Evolutionary conservation across 2,797 vertebrate species (phyloP).

Genomic region (Pangasius djambal): DNA sequence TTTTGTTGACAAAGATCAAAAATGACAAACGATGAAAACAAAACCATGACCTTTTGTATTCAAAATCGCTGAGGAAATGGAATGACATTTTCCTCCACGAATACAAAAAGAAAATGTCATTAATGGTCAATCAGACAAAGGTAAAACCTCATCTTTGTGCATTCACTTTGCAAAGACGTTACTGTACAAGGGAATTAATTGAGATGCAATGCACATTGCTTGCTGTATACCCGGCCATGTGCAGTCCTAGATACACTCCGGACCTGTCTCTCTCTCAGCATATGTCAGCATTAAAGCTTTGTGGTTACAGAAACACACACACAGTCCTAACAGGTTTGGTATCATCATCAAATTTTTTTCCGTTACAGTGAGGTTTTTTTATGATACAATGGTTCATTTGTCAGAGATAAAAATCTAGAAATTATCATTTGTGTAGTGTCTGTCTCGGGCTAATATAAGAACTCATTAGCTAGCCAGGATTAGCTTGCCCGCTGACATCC

Average conservation of each 20-base stretch:
- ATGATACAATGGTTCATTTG: not conserved
- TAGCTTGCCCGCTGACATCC: not conserved
- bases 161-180: not conserved
- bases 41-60: slow-evolving; percentile 2
- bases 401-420: not conserved
- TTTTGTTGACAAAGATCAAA: not conserved
- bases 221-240: not conserved
- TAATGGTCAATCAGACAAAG: not conserved
- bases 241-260: not conserved
- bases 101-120: not conserved
- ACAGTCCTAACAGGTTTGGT: not conserved
- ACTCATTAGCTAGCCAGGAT: not conserved
- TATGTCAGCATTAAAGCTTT: not conserved
- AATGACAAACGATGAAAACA: not conserved
- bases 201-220: not conserved
- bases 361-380: not conserved
- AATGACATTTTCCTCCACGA: not conserved
- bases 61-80: not conserved
- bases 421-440: not conserved
- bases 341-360: not conserved
- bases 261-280: not conserved
- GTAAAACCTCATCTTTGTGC: not conserved
- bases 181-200: not conserved
- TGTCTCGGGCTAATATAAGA: not conserved
- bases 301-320: not conserved